Evolutionary conservation across 2,888 invertebrate genomes (phyloP).

Genomic region (Sminthurides aquaticus): DNA sequence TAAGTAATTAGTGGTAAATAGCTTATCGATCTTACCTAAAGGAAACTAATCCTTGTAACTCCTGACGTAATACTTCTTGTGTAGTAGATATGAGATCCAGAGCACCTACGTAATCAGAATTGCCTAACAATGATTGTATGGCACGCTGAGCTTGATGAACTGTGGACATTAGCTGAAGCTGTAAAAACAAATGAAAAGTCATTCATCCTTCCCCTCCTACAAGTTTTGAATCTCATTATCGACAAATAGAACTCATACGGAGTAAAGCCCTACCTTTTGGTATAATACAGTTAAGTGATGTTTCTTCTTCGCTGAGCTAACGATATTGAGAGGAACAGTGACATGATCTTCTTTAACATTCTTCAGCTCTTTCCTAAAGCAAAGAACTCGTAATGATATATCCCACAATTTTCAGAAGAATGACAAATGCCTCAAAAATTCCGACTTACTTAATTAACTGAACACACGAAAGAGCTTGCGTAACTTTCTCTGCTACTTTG

Average conservation of each 20-base stretch:
- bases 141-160: constrained; percentile 97
- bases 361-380: constrained; percentile 60
- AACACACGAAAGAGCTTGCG: constrained; percentile 69
- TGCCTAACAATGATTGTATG: constrained; percentile 85
- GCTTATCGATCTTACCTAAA: constrained; percentile 56
- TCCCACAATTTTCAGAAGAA: not conserved
- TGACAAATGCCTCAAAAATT: not conserved
- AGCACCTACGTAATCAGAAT: constrained; percentile 94
- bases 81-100: constrained; percentile 93
- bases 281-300: constrained; percentile 44
- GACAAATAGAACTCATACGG: not conserved
- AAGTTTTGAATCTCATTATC: not conserved
- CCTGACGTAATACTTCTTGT: constrained; percentile 83
- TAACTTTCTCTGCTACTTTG: constrained; percentile 90
- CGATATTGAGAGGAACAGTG: constrained; percentile 67
- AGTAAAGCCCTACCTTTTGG: constrained; percentile 45
- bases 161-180: constrained; percentile 81
- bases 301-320: constrained; percentile 49
- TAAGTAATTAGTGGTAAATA: not conserved
- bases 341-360: constrained; percentile 71
- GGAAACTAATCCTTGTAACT: constrained; percentile 85
- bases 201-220: too few relatives aligned
- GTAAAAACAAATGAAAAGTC: constrained; percentile 7
- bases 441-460: constrained; percentile 46
- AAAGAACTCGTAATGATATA: not conserved